Base-by-base conservation (phyloP, 1,140 invertebrate genomes). In the Adelges cooleyi region DNA sequence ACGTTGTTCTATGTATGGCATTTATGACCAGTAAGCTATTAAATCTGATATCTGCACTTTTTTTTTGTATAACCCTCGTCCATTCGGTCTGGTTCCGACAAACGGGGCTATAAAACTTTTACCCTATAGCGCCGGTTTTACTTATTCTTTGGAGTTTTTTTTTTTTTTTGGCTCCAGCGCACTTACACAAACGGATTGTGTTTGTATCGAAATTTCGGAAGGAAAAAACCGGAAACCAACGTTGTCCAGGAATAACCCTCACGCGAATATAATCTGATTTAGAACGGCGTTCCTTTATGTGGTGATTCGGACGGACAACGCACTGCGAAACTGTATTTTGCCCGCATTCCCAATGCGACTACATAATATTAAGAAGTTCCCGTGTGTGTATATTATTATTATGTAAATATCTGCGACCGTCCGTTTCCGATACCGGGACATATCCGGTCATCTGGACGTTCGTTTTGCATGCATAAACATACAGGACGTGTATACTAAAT, bases 21-120 rank as follows among this genome's bases (percentile, higher is more conserved):
- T 62, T 33, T 59, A 59, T 33, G 42, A 46, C 54, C 25, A 17
- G 1, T 2, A 40, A 44, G 40, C 54, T 46, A 46, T 59, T 59
- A 59, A 59, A 59, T 46, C 13, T 59, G 54, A 59, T 59, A 44
- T 59, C 44, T 18, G 22, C 23, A 44, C 20, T 59, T 46, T 59
- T 46, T 46, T 13, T 18, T 29, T 25, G 4, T n/a, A 10, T 20
- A 6, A 17, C 18, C 17, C 4, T 17, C 13, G 4, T 18, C 40
- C 13, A 4, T 20, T 20, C 29, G 11, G 3, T 25, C 11, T 29
- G 8, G 22, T 11, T 9, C 6, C 3, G n/a, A 15, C 22, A 20
- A 6, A 27, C 33, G 9, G 23, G 5, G 40, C 3, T 40, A 29
- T 59, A 44, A 59, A 44, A 44, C 42, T 46, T 18, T 40, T 25